Conservation (phyloP, 1,140 invertebrate genomes). For the Drosophila parabipectinata region DNA sequence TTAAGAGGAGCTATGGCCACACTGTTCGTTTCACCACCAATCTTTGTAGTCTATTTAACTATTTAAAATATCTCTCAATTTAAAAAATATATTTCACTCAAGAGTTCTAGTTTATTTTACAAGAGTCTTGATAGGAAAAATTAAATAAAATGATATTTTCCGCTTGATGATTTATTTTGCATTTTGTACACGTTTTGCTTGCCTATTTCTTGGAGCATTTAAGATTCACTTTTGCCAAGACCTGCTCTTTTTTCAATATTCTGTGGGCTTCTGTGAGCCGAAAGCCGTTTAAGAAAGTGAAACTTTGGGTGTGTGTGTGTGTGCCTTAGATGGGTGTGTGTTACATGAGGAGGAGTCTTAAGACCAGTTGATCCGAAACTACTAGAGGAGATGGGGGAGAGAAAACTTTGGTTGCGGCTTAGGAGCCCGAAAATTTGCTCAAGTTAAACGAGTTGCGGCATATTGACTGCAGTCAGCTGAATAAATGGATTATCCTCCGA, state of each 20-base stretch:
- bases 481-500: conserved; percentile 53
- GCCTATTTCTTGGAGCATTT: conserved; percentile 9
- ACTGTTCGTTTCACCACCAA: too few relatives aligned
- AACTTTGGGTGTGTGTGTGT: conserved; percentile 15
- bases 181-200: neutral
- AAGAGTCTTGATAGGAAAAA: too few relatives aligned
- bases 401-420: conserved; percentile 55
- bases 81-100: too few relatives aligned
- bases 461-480: conserved; percentile 54
- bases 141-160: too few relatives aligned
- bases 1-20: neutral
- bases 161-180: neutral
- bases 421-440: conserved; percentile 56
- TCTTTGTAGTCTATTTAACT: too few relatives aligned
- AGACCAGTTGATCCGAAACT: conserved; percentile 17
- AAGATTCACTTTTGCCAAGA: conserved; percentile 1
- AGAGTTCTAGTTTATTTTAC: too few relatives aligned
- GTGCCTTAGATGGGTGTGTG: neutral
- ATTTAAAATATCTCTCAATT: too few relatives aligned
- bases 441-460: conserved; percentile 62
- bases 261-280: neutral
- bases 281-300: conserved; percentile 16
- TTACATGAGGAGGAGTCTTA: conserved; percentile 5
- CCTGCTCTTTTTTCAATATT: conserved; percentile 1
- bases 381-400: conserved; percentile 6